phyloP scores from a whole-genome alignment of 2,888 invertebrate species.

The Dermolepida albohirtum region DNA sequence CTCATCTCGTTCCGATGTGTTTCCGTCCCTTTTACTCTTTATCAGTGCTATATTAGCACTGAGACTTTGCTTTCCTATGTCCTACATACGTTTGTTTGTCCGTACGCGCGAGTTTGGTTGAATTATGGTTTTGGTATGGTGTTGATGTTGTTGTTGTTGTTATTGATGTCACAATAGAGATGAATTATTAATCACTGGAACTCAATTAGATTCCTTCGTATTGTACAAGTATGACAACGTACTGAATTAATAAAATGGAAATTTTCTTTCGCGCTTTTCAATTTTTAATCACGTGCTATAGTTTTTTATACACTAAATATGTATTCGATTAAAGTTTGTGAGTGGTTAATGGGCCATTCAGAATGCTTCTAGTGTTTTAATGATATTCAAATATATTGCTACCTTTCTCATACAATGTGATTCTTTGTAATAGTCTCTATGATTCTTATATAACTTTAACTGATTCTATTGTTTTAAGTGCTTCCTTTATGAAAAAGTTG shows the following conservation, averaged over 20 bases:
- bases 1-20: conserved; percentile 26
- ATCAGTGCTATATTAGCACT: conserved; percentile 8
- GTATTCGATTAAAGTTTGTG: neutral
- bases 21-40: conserved; percentile 33
- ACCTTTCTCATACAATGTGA: no score
- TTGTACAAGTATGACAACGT: conserved; percentile 27
- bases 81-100: neutral
- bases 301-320: neutral
- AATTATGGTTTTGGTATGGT: conserved; percentile 31
- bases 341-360: no score
- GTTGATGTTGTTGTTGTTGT: conserved; percentile 14
- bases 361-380: no score
- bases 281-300: neutral
- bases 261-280: neutral
- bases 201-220: conserved; percentile 39
- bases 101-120: conserved; percentile 24
- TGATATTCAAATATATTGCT: no score
- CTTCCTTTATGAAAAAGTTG: no score
- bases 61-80: conserved; percentile 23
- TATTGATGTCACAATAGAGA: conserved; percentile 37
- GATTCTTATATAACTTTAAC: no score
- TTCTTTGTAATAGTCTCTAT: no score
- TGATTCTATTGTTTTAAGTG: no score
- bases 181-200: conserved; percentile 38
- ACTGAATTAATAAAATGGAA: conserved; percentile 17